phyloP scores from a whole-genome alignment of 2,888 invertebrate species.

The Metalampra italica region DNA sequence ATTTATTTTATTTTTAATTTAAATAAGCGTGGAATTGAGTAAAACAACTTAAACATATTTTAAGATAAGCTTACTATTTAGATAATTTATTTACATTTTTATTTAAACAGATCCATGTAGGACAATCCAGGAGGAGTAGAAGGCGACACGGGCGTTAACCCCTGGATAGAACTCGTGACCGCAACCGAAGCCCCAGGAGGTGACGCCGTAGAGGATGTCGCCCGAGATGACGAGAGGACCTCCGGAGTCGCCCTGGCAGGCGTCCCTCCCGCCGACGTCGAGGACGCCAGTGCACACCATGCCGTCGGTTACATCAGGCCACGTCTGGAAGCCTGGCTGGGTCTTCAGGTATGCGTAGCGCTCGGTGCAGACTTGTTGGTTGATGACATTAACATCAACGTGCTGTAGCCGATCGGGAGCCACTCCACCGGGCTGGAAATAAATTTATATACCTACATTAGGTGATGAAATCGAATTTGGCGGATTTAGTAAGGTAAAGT shows the following conservation, averaged over 20 bases:
- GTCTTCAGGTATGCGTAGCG: slow-evolving; percentile 27
- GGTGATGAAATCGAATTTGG: no score
- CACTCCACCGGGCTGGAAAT: slow-evolving; percentile 23
- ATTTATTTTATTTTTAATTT: no score
- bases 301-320: slow-evolving; percentile 25
- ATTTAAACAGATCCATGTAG: not conserved
- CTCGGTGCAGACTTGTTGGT: slow-evolving; percentile 28
- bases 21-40: no score
- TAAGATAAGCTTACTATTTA: no score
- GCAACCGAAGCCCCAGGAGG: slow-evolving; percentile 43
- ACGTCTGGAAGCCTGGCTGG: slow-evolving; percentile 12
- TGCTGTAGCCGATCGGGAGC: slow-evolving; percentile 10
- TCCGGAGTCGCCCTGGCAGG: slow-evolving; percentile 50
- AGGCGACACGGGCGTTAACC: slow-evolving; percentile 47
- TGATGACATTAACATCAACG: slow-evolving; percentile 32
- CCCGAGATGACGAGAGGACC: slow-evolving; percentile 40
- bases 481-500: no score
- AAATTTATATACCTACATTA: no score
- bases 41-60: no score
- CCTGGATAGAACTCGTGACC: slow-evolving; percentile 50
- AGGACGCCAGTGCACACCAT: slow-evolving; percentile 44
- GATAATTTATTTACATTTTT: no score
- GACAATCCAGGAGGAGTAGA: slow-evolving; percentile 19
- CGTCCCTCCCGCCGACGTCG: slow-evolving; percentile 27
- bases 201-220: not conserved